Base-by-base conservation (phyloP, 2,113 vertebrate genomes). In the Sphaerodactylus townsendi region DNA sequence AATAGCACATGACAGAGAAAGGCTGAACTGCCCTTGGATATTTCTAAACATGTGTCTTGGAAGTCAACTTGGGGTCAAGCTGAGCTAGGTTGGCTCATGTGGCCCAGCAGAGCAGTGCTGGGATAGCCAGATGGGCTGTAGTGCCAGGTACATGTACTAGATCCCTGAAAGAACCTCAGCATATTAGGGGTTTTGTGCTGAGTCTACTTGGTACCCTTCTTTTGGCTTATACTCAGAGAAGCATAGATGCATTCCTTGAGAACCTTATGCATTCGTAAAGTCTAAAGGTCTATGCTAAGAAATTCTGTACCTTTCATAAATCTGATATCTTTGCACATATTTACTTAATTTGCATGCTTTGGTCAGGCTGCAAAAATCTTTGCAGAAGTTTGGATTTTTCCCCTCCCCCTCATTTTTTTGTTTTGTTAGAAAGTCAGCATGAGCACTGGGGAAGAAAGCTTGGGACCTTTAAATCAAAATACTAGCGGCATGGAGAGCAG, bases 1-100 rank as follows among this genome's bases (percentile, higher is more conserved):
- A 85, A 85, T 85, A 85, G 85, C 90, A 88, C 85, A 1, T 1
- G 53, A 90, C 89, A 90, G 80, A 85, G 85, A 89, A 85, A 94
- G 46, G 82, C 77, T 70, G 87, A 64, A 73, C 65, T 69, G 77
- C 0, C 6, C 46, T 48, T 86, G 37, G 68, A 59, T 62, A 75
- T 81, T 89, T 90, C 84, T 92, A 90, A 87, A 23, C 10, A 73
- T 66, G 13, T 2, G 70, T 21, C 41, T 72, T 0, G 0, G 21
- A 53, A 86, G 90, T 85, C 92, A 90, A 79, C 70, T 30, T 2
- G 6, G 82, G 84, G 90, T 86, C 89, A 87, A 85, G 56, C 28
- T 5, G 0, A 7, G 53, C 1, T 0, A 48, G 0, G 13, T 0
- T 6, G 79, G 30, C 48, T 84, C 76, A 81, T 0, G 2, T 2